Conservation (phyloP, 2,113 vertebrate species). For the Platysteira castanea region DNA sequence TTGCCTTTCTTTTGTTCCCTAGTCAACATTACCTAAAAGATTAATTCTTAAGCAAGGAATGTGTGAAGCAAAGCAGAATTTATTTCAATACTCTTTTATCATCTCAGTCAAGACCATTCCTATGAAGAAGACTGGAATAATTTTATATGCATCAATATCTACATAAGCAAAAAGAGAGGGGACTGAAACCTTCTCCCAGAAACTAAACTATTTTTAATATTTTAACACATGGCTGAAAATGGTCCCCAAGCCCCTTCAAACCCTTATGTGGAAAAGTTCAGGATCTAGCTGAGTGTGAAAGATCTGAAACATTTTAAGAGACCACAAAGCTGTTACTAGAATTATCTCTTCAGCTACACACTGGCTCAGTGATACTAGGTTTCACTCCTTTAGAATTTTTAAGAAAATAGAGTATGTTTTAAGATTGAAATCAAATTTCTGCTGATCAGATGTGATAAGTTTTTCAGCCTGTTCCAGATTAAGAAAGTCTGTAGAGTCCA, state of each 20-base stretch:
- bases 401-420: not conserved
- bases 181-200: not conserved
- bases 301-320: not conserved
- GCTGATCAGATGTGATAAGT: not conserved
- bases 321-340: not conserved
- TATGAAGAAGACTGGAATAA: not conserved
- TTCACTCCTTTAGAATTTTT: not conserved
- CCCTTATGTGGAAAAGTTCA: not conserved
- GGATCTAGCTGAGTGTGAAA: not conserved
- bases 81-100: not conserved
- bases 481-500: not conserved
- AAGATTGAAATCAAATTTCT: not conserved
- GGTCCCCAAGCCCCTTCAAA: not conserved
- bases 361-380: not conserved
- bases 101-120: not conserved
- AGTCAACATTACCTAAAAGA: not conserved
- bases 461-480: not conserved
- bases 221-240: not conserved
- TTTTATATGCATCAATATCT: not conserved
- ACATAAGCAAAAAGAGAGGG: not conserved
- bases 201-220: not conserved
- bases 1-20: not conserved
- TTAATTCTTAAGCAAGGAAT: not conserved
- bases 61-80: not conserved
- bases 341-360: not conserved